A percentile compares a stretch with the other conserved stretches of the same genome.
Evolutionary conservation across 2,888 invertebrate species (phyloP).

Genomic region (Brenthis hecate): DNA sequence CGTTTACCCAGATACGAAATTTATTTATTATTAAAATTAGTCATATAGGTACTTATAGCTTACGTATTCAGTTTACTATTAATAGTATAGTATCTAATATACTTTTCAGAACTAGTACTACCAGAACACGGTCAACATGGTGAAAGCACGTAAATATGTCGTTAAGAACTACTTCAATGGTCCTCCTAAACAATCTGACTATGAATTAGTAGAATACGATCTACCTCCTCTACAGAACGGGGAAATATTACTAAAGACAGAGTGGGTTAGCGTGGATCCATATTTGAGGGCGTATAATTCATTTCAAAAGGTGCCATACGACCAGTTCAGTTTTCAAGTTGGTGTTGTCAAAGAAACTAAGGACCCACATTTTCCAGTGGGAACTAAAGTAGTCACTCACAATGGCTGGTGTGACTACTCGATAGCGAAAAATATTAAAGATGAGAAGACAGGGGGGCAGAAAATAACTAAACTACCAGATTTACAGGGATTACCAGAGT

Average conservation of each 20-base stretch:
- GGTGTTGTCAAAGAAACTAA: conserved; percentile 82
- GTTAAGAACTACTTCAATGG: conserved; percentile 81
- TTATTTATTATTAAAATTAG: no score
- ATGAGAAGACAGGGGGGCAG: conserved; percentile 44
- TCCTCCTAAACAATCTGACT: conserved; percentile 80
- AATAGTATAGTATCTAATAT: neutral
- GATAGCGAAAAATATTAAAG: conserved; percentile 31
- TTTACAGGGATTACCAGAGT: conserved; percentile 69
- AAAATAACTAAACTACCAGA: conserved; percentile 66
- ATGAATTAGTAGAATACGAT: conserved; percentile 83
- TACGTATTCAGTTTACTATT: neutral
- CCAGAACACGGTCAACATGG: conserved; percentile 55
- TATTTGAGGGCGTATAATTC: conserved; percentile 47
- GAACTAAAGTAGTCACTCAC: conserved; percentile 80
- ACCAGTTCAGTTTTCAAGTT: conserved; percentile 51
- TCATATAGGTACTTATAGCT: no score
- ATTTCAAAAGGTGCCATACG: conserved; percentile 41
- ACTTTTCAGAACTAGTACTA: neutral
- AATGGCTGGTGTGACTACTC: conserved; percentile 86
- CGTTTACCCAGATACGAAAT: no score
- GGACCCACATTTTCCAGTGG: conserved; percentile 82
- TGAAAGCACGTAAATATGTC: conserved; percentile 81
- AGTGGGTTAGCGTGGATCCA: conserved; percentile 59
- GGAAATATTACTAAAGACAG: conserved; percentile 59
- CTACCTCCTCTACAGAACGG: conserved; percentile 82